Conservation (phyloP, 2,797 vertebrate species). For the Melanotaenia boesemani region DNA sequence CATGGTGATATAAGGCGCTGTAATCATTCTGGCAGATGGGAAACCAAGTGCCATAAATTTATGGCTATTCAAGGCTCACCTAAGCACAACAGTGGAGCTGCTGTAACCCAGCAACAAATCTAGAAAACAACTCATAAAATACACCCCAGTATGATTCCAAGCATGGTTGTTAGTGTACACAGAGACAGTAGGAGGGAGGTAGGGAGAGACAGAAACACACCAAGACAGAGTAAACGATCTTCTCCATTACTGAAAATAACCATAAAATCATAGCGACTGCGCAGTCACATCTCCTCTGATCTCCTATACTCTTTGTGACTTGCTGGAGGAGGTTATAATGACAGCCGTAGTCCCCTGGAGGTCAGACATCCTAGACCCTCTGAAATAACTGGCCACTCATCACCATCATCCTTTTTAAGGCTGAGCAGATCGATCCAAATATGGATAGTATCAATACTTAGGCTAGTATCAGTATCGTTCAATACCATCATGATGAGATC, state of each 20-base stretch:
- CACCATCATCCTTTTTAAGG: background rate
- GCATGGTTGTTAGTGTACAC: slow-evolving; percentile 27
- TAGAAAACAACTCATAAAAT: slow-evolving; percentile 55
- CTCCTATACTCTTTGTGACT: slow-evolving; percentile 22
- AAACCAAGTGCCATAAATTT: slow-evolving; percentile 65
- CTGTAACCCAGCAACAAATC: slow-evolving; percentile 62
- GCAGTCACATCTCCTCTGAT: slow-evolving; percentile 22
- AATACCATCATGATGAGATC: no score
- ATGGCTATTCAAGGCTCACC: slow-evolving; percentile 60
- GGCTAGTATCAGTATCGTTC: no score
- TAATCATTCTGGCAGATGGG: slow-evolving; percentile 56
- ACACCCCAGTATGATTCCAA: slow-evolving; percentile 20
- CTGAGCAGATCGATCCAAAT: no score
- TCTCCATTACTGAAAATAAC: slow-evolving; percentile 36
- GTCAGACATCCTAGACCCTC: slow-evolving; percentile 42
- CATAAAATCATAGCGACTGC: slow-evolving; percentile 35
- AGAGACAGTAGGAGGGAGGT: slow-evolving; percentile 13
- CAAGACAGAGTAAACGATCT: slow-evolving; percentile 30
- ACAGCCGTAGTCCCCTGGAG: slow-evolving; percentile 31
- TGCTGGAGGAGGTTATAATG: slow-evolving; percentile 20
- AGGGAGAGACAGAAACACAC: slow-evolving; percentile 6
- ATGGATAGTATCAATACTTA: no score
- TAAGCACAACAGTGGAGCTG: slow-evolving; percentile 35
- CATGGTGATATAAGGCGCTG: slow-evolving; percentile 46
- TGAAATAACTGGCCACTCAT: slow-evolving; percentile 36